Conservation (phyloP, 37 sponge, comb jelly and placozoan genomes). For the Tethya wilhelma region DNA sequence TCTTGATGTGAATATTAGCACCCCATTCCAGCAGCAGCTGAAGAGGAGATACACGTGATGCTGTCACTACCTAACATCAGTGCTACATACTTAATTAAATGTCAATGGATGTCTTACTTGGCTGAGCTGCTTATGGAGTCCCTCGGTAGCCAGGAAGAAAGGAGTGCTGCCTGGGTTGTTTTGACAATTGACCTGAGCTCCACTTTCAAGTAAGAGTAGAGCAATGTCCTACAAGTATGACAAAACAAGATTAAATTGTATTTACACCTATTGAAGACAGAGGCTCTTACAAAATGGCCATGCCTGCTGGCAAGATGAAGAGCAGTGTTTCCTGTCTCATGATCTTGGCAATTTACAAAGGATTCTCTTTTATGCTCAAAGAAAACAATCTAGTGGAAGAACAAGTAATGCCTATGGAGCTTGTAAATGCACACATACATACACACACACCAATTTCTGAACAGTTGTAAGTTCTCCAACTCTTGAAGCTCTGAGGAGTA, state of each 20-base stretch:
- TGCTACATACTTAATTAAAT: background rate
- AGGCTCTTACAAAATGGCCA: conserved; percentile 71
- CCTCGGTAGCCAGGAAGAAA: conserved; percentile 73
- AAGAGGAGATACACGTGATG: background rate
- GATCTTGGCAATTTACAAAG: conserved; percentile 61
- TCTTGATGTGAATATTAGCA: conserved; percentile 77
- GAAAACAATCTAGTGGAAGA: conserved; percentile 43
- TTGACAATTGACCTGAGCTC: conserved; percentile 62
- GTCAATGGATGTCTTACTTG: conserved; percentile 33
- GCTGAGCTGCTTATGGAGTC: conserved; percentile 60
- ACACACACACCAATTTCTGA: conserved; percentile 62
- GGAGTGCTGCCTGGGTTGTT: conserved; percentile 77
- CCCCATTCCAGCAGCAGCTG: conserved; percentile 90
- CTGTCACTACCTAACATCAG: background rate
- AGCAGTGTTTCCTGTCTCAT: conserved; percentile 75
- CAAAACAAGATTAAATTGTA: background rate
- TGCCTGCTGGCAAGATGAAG: conserved; percentile 81
- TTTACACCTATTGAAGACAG: too few species aligned
- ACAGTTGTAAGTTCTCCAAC: conserved; percentile 70
- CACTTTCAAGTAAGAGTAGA: conserved; percentile 68
- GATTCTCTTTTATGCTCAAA: conserved; percentile 28
- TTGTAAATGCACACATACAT: background rate
- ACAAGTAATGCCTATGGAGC: background rate
- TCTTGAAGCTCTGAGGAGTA: conserved; percentile 66
- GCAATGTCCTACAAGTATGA: conserved; percentile 38